Percentiles rank a stretch among this genome's conserved stretches.
Conservation (phyloP, 2,888 invertebrate species). For the Alcis repandata region DNA sequence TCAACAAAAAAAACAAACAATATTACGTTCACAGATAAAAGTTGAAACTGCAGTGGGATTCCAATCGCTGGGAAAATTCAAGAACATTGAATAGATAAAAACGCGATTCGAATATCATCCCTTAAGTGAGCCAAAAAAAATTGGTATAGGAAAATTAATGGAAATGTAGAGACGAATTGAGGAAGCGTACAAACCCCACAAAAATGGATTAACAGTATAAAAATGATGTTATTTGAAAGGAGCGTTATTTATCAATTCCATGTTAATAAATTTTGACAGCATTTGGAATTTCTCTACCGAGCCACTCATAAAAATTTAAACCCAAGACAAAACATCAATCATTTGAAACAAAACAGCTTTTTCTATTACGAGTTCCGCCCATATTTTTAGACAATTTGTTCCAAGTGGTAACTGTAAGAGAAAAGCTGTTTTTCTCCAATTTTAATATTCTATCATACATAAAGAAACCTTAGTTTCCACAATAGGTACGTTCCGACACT, state of each 20-base stretch:
- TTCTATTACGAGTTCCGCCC: not conserved
- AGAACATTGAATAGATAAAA: too few species aligned
- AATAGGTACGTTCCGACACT: not conserved
- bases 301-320: not conserved
- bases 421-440: not conserved
- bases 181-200: too few species aligned
- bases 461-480: not conserved
- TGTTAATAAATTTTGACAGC: not conserved
- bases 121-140: too few species aligned
- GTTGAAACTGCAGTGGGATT: too few species aligned
- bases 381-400: not conserved
- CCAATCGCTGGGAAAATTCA: too few species aligned
- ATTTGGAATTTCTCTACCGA: not conserved
- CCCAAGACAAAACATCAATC: not conserved
- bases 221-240: too few species aligned
- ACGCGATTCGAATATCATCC: too few species aligned
- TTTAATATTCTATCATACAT: not conserved
- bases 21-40: too few species aligned
- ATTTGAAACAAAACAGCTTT: not conserved
- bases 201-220: too few species aligned
- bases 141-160: too few species aligned
- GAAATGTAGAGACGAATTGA: too few species aligned
- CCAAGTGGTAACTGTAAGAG: not conserved
- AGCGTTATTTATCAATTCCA: not conserved
- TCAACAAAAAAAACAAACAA: too few species aligned